phyloP scores from a whole-genome alignment of 2,113 vertebrate species.

The Rhea pennata region DNA sequence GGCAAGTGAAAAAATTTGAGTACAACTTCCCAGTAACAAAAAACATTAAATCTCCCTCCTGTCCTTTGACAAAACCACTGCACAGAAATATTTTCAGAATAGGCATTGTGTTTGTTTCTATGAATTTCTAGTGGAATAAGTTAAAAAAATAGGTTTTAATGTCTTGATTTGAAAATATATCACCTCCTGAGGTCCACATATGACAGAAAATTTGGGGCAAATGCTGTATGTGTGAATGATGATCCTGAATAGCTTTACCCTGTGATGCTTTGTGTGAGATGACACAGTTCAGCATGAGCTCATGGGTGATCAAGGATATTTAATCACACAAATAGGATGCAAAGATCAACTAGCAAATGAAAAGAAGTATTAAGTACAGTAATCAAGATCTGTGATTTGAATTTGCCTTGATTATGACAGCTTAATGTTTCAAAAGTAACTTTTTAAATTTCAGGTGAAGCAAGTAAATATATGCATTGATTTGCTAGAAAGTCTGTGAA shows the following conservation, averaged over 20 bases:
- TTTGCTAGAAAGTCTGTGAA: neutral
- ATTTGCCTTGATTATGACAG: neutral
- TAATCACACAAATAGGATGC: neutral
- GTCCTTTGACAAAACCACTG: neutral
- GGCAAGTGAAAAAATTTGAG: neutral
- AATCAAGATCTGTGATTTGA: slow-evolving; percentile 11
- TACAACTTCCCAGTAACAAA: neutral
- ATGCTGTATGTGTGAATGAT: neutral
- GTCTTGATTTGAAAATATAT: neutral
- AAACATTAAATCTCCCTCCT: neutral
- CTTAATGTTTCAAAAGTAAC: neutral
- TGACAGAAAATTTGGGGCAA: neutral
- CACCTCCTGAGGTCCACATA: neutral
- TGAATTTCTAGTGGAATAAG: neutral
- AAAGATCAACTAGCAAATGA: slow-evolving; percentile 32
- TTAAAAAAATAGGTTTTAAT: neutral
- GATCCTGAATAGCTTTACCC: neutral
- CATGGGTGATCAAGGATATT: slow-evolving; percentile 4
- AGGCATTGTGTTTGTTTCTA: neutral
- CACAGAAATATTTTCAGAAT: neutral
- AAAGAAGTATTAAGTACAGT: neutral
- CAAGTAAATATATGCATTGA: accelerated
- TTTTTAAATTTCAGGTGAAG: neutral
- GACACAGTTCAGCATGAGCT: neutral
- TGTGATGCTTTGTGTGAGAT: neutral